These are phyloP conservation scores for Antheraea pernyi DNA, from an alignment of 1,140 invertebrate genomes.

Conservation along the genomic window DNA sequence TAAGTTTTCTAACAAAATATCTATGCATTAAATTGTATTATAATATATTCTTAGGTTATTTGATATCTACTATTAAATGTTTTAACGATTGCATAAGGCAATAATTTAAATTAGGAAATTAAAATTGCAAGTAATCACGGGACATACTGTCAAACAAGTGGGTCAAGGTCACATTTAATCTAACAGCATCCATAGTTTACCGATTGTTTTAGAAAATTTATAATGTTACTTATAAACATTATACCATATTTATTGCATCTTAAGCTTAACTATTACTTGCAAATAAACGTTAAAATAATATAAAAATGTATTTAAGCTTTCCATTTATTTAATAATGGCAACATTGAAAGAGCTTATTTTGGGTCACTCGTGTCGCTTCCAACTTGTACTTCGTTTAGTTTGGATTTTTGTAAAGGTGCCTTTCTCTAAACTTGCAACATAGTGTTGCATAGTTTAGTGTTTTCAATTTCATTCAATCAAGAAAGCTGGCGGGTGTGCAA, in stretches of 20 bases:
- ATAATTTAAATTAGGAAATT: not conserved
- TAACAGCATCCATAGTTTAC: slow-evolving; percentile 4
- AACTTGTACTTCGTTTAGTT: slow-evolving; percentile 77
- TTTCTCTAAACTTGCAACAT: slow-evolving; percentile 78
- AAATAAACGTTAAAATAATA: slow-evolving; percentile 1
- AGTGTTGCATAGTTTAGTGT: slow-evolving; percentile 65
- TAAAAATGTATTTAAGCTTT: slow-evolving; percentile 44
- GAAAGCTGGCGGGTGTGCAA: slow-evolving; percentile 79
- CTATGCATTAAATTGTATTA: not conserved
- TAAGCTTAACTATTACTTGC: not conserved
- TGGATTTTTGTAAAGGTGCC: slow-evolving; percentile 74
- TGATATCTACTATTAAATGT: not conserved
- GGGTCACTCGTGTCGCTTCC: slow-evolving; percentile 78
- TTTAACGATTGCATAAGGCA: not conserved
- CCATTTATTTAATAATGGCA: slow-evolving; percentile 57
- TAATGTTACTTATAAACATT: not conserved
- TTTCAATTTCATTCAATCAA: slow-evolving; percentile 71
- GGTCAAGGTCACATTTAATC: slow-evolving; percentile 51
- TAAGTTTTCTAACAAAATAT: slow-evolving; percentile 1
- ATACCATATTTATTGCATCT: not conserved
- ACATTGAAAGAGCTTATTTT: slow-evolving; percentile 77
- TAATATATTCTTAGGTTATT: no score
- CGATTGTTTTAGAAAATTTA: not conserved
- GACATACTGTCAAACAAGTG: slow-evolving; percentile 42
- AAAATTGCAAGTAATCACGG: slow-evolving; percentile 37